phyloP scores from a whole-genome alignment of 2,888 invertebrate genomes.

The Gandaritis pyraliata region DNA sequence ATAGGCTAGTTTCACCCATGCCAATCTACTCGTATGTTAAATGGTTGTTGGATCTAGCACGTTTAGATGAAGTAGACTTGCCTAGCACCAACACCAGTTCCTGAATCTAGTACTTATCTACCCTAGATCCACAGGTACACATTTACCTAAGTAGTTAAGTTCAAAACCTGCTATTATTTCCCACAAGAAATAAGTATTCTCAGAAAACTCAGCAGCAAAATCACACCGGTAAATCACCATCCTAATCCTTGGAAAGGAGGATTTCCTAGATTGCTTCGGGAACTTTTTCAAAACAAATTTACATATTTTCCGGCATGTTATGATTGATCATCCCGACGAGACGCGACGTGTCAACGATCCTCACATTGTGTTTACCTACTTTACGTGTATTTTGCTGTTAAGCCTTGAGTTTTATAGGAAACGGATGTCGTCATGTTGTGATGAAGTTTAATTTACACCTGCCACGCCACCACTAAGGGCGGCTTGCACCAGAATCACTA shows the following conservation, averaged over 20 bases:
- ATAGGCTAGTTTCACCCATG: not conserved
- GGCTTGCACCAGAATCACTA: too few relatives aligned
- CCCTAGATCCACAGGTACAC: too few relatives aligned
- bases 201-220: slow-evolving; percentile 60
- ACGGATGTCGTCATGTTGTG: not conserved
- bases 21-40: too few relatives aligned
- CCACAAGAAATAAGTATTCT: slow-evolving; percentile 50
- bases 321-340: slow-evolving; percentile 60
- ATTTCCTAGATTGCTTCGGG: slow-evolving; percentile 62
- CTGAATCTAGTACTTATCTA: not conserved
- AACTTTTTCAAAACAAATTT: slow-evolving; percentile 74
- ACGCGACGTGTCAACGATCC: slow-evolving; percentile 39
- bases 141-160: not conserved
- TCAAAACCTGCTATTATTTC: slow-evolving; percentile 29
- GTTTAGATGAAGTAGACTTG: too few relatives aligned
- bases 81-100: too few relatives aligned
- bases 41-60: too few relatives aligned
- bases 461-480: too few relatives aligned
- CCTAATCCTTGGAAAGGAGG: slow-evolving; percentile 56
- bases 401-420: not conserved
- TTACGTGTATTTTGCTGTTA: slow-evolving; percentile 5
- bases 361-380: slow-evolving; percentile 20
- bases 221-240: slow-evolving; percentile 51
- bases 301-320: slow-evolving; percentile 61
- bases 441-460: not conserved